These are phyloP conservation scores for Pseudeuparius sepicola DNA, from an alignment of 2,888 invertebrate species.

Conservation along the genomic window DNA sequence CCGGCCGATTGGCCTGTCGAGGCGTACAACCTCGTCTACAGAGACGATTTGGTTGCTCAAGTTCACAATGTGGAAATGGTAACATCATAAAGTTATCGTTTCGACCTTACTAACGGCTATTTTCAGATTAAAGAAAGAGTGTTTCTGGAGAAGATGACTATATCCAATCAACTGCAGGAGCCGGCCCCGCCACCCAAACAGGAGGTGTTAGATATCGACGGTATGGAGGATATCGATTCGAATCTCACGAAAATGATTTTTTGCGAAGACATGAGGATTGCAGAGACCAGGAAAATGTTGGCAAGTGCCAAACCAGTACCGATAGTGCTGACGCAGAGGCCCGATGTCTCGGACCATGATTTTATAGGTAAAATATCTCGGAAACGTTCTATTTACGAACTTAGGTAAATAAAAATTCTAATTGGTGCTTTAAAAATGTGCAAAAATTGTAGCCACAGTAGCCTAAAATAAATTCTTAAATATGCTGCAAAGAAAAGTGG, in stretches of 20 bases:
- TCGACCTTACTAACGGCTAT: neutral
- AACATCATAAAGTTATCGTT: constrained; percentile 12
- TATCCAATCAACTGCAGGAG: constrained; percentile 25
- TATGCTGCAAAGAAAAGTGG: too few relatives aligned
- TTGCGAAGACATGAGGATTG: constrained; percentile 60
- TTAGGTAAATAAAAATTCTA: too few relatives aligned
- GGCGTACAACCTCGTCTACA: constrained; percentile 60
- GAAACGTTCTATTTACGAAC: too few relatives aligned
- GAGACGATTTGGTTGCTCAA: constrained; percentile 60
- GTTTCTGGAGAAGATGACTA: constrained; percentile 20
- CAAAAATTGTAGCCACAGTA: too few relatives aligned
- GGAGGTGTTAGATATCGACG: constrained; percentile 39
- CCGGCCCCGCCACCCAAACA: constrained; percentile 32
- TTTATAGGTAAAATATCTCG: too few relatives aligned
- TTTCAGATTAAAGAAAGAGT: constrained; percentile 18
- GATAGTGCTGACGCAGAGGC: constrained; percentile 76
- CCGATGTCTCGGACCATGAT: constrained; percentile 92
- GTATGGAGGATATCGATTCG: constrained; percentile 48
- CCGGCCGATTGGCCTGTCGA: constrained; percentile 62
- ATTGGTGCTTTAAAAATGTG: too few relatives aligned
- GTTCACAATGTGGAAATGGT: constrained; percentile 35
- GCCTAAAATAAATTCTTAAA: too few relatives aligned
- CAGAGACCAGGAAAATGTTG: constrained; percentile 72
- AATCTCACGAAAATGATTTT: constrained; percentile 51
- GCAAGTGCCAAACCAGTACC: constrained; percentile 81